Evolutionary conservation across 2,113 vertebrate species (phyloP).

Genomic region (Pseudonaja textilis): DNA sequence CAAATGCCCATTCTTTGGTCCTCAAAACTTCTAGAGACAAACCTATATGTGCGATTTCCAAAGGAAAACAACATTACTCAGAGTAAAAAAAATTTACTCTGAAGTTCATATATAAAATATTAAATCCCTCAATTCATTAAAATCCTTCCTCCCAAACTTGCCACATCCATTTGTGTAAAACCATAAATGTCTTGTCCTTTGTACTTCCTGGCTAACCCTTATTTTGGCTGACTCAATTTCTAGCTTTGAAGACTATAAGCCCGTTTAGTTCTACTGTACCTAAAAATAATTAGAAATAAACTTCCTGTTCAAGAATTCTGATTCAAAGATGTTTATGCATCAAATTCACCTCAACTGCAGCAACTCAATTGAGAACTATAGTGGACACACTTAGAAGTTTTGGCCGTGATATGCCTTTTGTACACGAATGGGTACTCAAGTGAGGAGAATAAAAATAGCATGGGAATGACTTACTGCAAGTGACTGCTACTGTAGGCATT

Average conservation of each 20-base stretch:
- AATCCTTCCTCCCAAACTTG: neutral
- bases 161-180: neutral
- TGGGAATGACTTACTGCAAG: slow-evolving; percentile 77
- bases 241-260: neutral
- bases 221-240: neutral
- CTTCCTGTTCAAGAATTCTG: neutral
- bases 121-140: neutral
- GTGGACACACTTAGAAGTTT: neutral
- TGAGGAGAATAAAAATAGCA: fast-evolving
- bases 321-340: neutral
- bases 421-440: neutral
- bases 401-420: neutral
- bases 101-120: neutral
- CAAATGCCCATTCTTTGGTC: neutral
- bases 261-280: neutral
- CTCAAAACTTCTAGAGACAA: neutral
- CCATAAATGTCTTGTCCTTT: neutral
- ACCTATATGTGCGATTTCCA: neutral
- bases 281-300: neutral
- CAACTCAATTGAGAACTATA: fast-evolving
- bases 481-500: slow-evolving; percentile 94
- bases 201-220: neutral
- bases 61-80: neutral
- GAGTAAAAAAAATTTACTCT: neutral
- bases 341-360: neutral